Base-by-base conservation (phyloP, 1,140 invertebrate genomes). In the Radopholus similis region DNA sequence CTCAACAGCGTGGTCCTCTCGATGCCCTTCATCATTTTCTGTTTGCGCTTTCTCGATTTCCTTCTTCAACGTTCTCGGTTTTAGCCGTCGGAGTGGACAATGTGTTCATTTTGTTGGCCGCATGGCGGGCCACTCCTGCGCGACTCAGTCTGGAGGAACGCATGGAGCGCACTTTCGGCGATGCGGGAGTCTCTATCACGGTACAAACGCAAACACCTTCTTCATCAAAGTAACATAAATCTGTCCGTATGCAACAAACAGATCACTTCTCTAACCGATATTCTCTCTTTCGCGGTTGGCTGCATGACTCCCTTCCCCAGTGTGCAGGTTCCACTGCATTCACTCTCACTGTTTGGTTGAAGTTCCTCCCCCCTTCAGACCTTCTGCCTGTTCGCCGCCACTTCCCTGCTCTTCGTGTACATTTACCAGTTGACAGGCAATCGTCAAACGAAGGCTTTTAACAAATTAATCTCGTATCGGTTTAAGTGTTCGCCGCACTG, bases 141-240 rank as follows among this genome's bases (percentile, higher is more conserved):
- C 88, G 89, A 76, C 86, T 90, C 71, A 85, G 88, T 8, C 90
- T 96, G 1, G 89, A 90, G 0, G 89, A 92, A 77, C 85, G 92
- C 44, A 91, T 96, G 88, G 90, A 89, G 0, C 86, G 88, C 54
- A 92, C 79, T 18, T 82, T 80, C 40, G 70, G 90, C 53, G 91
- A 94, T 83, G 93, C 93, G n/a, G 93, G 92, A 0, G 93, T 97
- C 9, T 95, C 93, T 4, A 95, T 97, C 63, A 97, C 93, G 30
- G 47, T 51, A 51, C n/a, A n/a, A n/a, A n/a, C n/a, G n/a, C n/a
- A n/a, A n/a, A n/a, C n/a, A n/a, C 18, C 15, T 26, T 47, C 13
- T 47, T 47, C 13, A 13, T n/a, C 42, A 13, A 1, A 47, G 44
- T 47, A n/a, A n/a, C n/a, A n/a, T n/a, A n/a, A n/a, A n/a, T n/a